phyloP scores from a whole-genome alignment of 2,888 invertebrate genomes.

The Lottia scabra region DNA sequence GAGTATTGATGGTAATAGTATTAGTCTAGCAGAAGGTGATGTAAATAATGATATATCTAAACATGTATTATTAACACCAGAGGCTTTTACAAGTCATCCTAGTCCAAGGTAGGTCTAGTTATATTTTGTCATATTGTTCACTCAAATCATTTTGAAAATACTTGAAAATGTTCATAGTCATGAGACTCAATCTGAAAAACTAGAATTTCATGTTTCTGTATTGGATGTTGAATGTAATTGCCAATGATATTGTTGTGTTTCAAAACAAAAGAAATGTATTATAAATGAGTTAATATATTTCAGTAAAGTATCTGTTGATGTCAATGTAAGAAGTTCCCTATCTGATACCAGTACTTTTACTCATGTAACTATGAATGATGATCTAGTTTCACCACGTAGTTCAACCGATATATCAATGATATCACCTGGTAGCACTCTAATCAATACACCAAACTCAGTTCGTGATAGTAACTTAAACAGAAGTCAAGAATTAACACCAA shows the following conservation, averaged over 20 bases:
- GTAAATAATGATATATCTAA: slow-evolving; percentile 61
- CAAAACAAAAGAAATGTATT: too few species aligned
- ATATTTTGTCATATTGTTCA: too few species aligned
- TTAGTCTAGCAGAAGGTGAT: slow-evolving; percentile 37
- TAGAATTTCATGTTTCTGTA: too few species aligned
- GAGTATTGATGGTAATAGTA: slow-evolving; percentile 59
- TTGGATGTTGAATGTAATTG: too few species aligned
- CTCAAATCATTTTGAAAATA: too few species aligned
- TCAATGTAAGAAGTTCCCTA: slow-evolving; percentile 36
- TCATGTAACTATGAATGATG: slow-evolving; percentile 55
- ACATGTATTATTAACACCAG: slow-evolving; percentile 79
- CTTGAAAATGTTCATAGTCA: too few species aligned
- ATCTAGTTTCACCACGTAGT: slow-evolving; percentile 50
- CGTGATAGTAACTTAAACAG: background rate
- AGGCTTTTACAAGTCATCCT: slow-evolving; percentile 79
- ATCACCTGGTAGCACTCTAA: slow-evolving; percentile 23
- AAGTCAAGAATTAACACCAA: slow-evolving; percentile 44
- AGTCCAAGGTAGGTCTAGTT: slow-evolving; percentile 46
- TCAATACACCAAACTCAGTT: background rate
- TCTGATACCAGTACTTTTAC: slow-evolving; percentile 64
- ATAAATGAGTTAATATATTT: slow-evolving; percentile 2
- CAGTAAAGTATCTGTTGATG: slow-evolving; percentile 20
- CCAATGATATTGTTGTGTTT: too few species aligned
- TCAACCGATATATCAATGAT: slow-evolving; percentile 33
- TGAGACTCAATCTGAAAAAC: too few species aligned